These are phyloP conservation scores for Steatocranus sp. DNA, from an alignment of 2,797 vertebrate genomes.

Conservation along the genomic window DNA sequence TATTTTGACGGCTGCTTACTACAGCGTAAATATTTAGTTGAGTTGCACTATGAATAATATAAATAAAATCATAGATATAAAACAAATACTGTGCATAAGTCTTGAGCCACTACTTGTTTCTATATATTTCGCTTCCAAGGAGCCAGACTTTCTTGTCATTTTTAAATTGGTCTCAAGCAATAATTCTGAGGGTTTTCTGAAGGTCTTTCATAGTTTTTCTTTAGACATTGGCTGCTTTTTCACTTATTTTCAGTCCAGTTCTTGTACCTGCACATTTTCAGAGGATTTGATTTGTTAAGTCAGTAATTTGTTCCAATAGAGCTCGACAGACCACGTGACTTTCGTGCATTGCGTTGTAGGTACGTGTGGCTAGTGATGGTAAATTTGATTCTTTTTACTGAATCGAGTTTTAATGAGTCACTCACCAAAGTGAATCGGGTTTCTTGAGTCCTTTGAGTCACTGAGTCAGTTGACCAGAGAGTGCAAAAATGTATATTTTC, in stretches of 20 bases:
- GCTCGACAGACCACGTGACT: neutral
- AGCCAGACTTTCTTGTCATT: neutral
- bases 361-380: neutral
- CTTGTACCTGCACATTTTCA: neutral
- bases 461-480: too few species aligned
- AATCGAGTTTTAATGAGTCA: too few species aligned
- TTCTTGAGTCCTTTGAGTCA: too few species aligned
- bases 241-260: neutral
- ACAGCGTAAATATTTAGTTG: neutral
- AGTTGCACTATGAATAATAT: neutral
- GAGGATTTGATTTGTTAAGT: neutral
- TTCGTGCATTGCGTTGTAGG: fast-evolving
- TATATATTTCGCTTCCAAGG: neutral
- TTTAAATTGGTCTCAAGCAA: neutral
- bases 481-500: too few species aligned
- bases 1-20: neutral
- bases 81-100: neutral
- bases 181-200: neutral
- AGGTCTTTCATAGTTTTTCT: neutral
- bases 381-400: too few species aligned
- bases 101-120: neutral
- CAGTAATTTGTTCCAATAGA: neutral
- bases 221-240: neutral
- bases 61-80: neutral
- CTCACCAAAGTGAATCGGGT: too few species aligned